These are phyloP conservation scores for Poeciliopsis presidionis DNA, from an alignment of 2,797 vertebrate genomes.

Conservation along the genomic window DNA sequence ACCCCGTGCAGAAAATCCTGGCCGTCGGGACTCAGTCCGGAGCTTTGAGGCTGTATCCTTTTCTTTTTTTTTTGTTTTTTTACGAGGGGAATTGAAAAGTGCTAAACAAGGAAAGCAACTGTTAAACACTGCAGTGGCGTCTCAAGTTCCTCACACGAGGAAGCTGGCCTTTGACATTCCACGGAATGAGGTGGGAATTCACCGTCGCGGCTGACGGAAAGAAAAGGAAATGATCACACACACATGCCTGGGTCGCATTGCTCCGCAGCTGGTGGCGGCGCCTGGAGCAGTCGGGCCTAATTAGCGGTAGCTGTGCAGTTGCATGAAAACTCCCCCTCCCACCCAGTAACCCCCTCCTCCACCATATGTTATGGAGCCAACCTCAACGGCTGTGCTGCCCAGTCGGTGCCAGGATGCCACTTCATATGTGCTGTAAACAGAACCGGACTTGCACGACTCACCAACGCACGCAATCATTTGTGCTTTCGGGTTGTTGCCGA, in stretches of 20 bases:
- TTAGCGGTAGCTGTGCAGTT: conserved; percentile 76
- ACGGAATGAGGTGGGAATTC: conserved; percentile 29
- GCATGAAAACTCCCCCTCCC: conserved; percentile 65
- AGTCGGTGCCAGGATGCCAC: conserved; percentile 67
- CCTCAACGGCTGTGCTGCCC: conserved; percentile 72
- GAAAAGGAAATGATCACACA: conserved; percentile 8
- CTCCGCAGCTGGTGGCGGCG: conserved; percentile 64
- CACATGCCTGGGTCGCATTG: conserved; percentile 41
- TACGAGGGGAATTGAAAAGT: neutral
- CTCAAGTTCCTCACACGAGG: conserved; percentile 12
- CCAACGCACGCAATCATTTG: conserved; percentile 13
- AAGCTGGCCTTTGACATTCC: conserved; percentile 21
- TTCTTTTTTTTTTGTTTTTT: conserved; percentile 76
- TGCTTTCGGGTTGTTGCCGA: conserved; percentile 44
- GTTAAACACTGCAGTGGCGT: neutral
- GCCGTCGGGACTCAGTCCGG: conserved; percentile 94
- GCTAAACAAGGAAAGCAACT: conserved; percentile 28
- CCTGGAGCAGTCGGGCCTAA: conserved; percentile 70
- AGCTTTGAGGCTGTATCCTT: conserved; percentile 99
- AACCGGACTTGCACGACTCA: conserved; percentile 32
- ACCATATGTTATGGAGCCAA: conserved; percentile 77
- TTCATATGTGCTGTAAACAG: conserved; percentile 76
- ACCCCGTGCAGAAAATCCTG: conserved; percentile 99
- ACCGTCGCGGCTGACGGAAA: conserved; percentile 7
- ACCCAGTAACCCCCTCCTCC: neutral